Percentiles rank a stretch among this genome's conserved stretches.
phyloP scores from a whole-genome alignment of 2,113 vertebrate genomes.

The Saimiri boliviensis region DNA sequence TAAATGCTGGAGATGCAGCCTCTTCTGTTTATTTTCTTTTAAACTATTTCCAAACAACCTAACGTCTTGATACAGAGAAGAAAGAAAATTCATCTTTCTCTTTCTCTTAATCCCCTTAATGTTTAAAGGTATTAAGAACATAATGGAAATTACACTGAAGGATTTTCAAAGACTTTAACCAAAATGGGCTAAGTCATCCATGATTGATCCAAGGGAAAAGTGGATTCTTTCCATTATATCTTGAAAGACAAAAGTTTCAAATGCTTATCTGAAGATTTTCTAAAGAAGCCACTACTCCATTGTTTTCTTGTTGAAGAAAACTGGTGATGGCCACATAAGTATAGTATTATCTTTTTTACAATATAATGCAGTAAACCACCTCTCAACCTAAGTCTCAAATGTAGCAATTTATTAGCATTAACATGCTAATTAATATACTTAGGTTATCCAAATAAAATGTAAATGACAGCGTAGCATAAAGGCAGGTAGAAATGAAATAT shows the following conservation, averaged over 20 bases:
- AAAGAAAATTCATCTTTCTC: conserved; percentile 37
- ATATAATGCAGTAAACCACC: not conserved
- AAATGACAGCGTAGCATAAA: not conserved
- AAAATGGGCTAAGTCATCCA: conserved; percentile 61
- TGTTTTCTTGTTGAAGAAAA: conserved; percentile 35
- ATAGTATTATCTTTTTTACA: not conserved
- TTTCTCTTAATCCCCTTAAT: conserved; percentile 66
- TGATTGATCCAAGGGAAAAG: conserved; percentile 78
- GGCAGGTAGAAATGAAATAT: not conserved
- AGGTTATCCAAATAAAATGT: not conserved
- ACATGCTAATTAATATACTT: not conserved
- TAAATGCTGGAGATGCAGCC: conserved; percentile 45
- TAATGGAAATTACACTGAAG: conserved; percentile 72
- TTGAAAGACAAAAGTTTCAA: conserved; percentile 73
- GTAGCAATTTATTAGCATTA: not conserved
- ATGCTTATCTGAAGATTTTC: conserved; percentile 40
- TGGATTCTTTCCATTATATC: conserved; percentile 69
- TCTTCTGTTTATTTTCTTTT: conserved; percentile 60
- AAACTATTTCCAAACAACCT: conserved; percentile 61
- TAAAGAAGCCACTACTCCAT: conserved; percentile 52
- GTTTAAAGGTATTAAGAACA: conserved; percentile 69
- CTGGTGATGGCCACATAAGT: not conserved
- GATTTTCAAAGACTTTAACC: conserved; percentile 74
- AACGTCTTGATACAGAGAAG: conserved; percentile 44
- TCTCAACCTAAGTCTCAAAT: not conserved